Percentiles rank a stretch among this genome's conserved stretches.
phyloP scores from a whole-genome alignment of 23 tunicate genomes.

The Trididemnum clinides region DNA sequence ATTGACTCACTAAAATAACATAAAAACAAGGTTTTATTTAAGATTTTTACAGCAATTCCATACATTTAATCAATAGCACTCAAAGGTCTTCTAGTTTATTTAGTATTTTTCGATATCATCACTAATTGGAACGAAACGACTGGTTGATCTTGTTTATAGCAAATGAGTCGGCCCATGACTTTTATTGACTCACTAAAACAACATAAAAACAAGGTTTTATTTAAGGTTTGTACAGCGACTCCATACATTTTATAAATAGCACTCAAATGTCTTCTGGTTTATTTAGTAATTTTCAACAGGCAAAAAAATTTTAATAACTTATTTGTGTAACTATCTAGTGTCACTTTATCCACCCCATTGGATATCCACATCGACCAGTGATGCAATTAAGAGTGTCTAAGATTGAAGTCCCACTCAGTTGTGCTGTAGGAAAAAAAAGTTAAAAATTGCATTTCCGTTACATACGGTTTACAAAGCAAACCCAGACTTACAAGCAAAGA shows the following conservation, averaged over 20 bases:
- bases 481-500: no score
- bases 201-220: not conserved
- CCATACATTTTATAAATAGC: no score
- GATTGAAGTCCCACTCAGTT: no score
- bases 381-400: no score
- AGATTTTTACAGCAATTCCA: not conserved
- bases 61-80: no score
- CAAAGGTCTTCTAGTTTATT: slow-evolving; percentile 27
- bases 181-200: slow-evolving; percentile 51
- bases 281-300: not conserved
- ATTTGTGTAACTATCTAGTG: no score
- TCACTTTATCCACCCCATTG: no score
- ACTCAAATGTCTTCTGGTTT: slow-evolving; percentile 32
- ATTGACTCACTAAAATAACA: slow-evolving; percentile 34
- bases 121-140: slow-evolving; percentile 35
- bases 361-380: no score
- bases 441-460: no score
- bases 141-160: slow-evolving; percentile 57
- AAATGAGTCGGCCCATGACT: slow-evolving; percentile 49
- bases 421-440: no score
- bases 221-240: not conserved
- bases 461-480: no score
- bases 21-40: not conserved
- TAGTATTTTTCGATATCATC: not conserved
- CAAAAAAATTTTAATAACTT: no score